Evolutionary conservation across 2,797 vertebrate species (phyloP).

Genomic region (Anniella stebbinsi): DNA sequence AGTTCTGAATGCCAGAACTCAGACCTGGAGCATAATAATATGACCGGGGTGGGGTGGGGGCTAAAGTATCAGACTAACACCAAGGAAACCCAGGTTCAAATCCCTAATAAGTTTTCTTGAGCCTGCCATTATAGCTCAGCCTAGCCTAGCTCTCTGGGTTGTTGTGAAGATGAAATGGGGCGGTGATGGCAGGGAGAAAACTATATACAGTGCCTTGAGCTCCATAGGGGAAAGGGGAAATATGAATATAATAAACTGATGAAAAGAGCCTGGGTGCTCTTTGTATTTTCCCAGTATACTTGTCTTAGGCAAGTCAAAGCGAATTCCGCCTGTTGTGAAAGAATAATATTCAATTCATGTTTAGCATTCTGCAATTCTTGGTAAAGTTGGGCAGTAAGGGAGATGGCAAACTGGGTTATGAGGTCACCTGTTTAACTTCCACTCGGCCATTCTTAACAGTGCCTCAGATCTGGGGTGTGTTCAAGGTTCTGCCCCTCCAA

Average conservation of each 20-base stretch:
- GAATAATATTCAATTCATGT: no score
- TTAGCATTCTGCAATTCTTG: no score
- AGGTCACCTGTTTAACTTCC: no score
- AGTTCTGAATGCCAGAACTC: neutral
- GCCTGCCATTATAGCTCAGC: neutral
- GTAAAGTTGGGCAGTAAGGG: no score
- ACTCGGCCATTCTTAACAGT: neutral
- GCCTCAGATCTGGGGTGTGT: neutral
- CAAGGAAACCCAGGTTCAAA: neutral
- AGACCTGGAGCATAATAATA: neutral
- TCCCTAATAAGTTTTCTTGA: neutral
- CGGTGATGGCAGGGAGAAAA: neutral
- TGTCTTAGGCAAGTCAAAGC: no score
- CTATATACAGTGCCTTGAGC: no score
- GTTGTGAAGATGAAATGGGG: neutral
- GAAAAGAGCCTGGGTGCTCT: no score
- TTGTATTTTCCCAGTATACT: no score
- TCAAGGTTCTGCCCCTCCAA: neutral
- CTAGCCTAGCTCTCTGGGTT: neutral
- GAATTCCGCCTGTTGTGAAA: no score
- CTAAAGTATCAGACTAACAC: neutral
- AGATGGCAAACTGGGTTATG: no score
- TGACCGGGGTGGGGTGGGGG: neutral
- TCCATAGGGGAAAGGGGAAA: no score
- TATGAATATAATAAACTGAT: no score